A percentile compares a stretch with the other conserved stretches of the same genome.
Evolutionary conservation across 2,888 invertebrate species (phyloP).

Genomic region (Pandemis heparana): DNA sequence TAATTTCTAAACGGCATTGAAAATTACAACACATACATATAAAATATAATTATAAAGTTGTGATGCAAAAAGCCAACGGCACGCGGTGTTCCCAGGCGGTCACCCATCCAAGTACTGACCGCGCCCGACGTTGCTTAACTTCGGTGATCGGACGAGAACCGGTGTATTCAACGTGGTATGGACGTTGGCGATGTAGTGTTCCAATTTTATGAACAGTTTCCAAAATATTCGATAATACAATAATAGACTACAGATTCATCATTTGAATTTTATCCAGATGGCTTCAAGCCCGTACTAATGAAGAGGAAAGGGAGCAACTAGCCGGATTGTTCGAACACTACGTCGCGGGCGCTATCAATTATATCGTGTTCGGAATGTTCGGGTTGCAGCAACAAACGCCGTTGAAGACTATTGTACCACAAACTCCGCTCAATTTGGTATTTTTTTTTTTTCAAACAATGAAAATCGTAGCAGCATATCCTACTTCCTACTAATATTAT

Average conservation of each 20-base stretch:
- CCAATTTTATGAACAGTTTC: background rate
- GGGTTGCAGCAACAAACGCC: conserved; percentile 91
- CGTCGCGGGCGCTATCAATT: conserved; percentile 89
- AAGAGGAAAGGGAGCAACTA: conserved; percentile 80
- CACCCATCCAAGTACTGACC: conserved; percentile 56
- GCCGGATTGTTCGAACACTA: conserved; percentile 90
- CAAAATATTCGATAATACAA: background rate
- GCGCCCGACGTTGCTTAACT: conserved; percentile 56
- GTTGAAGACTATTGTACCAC: conserved; percentile 92
- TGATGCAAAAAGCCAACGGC: conserved; percentile 49
- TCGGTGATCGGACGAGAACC: conserved; percentile 56
- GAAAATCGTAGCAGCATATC: no score
- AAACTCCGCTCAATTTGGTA: conserved; percentile 94
- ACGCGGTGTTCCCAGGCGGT: conserved; percentile 56
- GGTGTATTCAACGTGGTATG: conserved; percentile 54
- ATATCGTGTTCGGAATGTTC: conserved; percentile 90
- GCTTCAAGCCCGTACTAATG: conserved; percentile 86
- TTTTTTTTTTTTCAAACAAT: conserved; percentile 12
- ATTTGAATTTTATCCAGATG: conserved; percentile 81
- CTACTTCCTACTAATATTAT: no score
- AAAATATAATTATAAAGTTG: background rate
- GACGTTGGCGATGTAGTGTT: conserved; percentile 50
- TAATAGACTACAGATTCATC: background rate
- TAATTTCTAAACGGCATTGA: no score
- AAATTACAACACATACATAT: no score